Evolutionary conservation across 2,888 invertebrate species (phyloP), one percentile per base, ranked within the genome.

Genomic region (Protonemura montana): DNA sequence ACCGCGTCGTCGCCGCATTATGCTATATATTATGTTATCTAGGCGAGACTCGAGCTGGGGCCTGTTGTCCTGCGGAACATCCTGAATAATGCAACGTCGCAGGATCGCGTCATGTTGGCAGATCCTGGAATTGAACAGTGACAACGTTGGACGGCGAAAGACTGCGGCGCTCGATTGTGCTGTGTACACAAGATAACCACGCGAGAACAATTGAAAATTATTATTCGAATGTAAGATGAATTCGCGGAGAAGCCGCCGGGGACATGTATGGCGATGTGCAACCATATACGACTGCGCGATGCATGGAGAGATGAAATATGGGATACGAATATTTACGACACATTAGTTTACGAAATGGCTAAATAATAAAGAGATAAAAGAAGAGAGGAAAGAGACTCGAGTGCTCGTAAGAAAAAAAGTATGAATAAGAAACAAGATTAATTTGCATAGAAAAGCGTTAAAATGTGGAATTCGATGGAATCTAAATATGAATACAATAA

Each of bases 161-260:
- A 59, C 59, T 59, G n/a, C n/a, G 59, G 30, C 29, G 28, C 25
- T n/a, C 42, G 27, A 83, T 41, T 83, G 42, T 59, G 42, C 59
- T 83, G 83, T 25, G 83, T 42, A 83, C 83, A 83, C 83, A 83
- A 83, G 83, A 59, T 42, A 83, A 42, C 82, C 29, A 35, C 16
- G 27, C 28, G 81, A 81, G 81, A 81, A 81, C 81, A 81, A 81
- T 81, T 30, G 29, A 29, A 81, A 81, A 81, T 81, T 81, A 81
- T 81, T 81, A 81, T 81, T 81, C 30, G 81, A 30, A 81, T 81
- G 81, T 30, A 81, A 81, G 81, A 81, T 81, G 81, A 30, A 81
- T 81, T 7, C n/a, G n/a, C 3, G 42, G 83, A 25, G 21, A 59
- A 6, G 42, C 26, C 41, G 0, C 16, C 26, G 41, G 35, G 30